Conservation (phyloP, 2,797 vertebrate species). For the Podargus strigoides region DNA sequence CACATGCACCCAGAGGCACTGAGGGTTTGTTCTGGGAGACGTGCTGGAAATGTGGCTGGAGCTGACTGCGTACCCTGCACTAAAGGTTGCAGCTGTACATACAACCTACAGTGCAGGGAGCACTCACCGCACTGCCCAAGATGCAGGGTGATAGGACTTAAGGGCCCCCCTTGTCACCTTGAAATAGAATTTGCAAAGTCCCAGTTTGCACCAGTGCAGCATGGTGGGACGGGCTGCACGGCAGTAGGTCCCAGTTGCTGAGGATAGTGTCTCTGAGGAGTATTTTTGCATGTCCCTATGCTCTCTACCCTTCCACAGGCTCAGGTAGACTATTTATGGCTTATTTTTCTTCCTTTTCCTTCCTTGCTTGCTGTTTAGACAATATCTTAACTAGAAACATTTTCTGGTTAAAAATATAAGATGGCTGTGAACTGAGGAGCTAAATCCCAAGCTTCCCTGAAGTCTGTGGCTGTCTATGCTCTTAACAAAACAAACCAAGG, state of each 20-base stretch:
- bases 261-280: neutral
- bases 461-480: neutral
- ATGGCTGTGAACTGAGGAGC: neutral
- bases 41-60: neutral
- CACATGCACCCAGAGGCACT: neutral
- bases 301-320: neutral
- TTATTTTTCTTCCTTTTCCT: neutral
- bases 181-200: neutral
- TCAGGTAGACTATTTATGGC: neutral
- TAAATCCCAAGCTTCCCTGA: neutral
- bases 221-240: neutral
- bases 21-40: neutral
- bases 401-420: neutral
- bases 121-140: accelerated
- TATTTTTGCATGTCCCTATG: neutral
- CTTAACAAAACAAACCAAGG: neutral
- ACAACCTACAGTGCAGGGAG: neutral
- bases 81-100: neutral
- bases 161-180: neutral
- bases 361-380: neutral
- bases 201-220: neutral
- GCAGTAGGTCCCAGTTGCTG: neutral
- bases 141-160: neutral
- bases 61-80: neutral
- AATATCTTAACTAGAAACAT: neutral